A percentile compares a stretch with the other conserved stretches of the same genome.
Conservation (phyloP, 1,140 invertebrate species). For the Magallana gigas region DNA sequence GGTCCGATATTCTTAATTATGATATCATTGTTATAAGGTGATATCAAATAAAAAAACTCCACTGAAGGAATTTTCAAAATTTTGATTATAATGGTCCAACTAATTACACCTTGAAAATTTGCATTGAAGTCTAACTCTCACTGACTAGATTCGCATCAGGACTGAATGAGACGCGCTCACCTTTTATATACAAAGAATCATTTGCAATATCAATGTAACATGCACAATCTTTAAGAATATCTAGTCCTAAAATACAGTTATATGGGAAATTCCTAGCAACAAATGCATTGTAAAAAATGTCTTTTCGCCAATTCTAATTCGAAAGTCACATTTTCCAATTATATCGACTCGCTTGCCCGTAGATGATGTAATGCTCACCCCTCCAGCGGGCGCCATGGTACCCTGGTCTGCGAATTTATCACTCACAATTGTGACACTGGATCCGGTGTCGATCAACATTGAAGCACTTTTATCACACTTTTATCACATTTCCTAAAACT, state of each 20-base stretch:
- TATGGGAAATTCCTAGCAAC: constrained; percentile 33
- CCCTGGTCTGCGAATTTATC: not conserved
- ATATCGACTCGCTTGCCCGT: not conserved
- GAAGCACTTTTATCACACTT: not conserved
- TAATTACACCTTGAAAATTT: no score
- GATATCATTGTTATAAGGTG: no score
- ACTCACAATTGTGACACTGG: constrained; percentile 16
- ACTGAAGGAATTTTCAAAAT: no score
- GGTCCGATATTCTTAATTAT: no score
- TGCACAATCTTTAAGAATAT: not conserved
- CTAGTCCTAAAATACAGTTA: constrained; percentile 15
- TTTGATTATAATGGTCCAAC: no score
- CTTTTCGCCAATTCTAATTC: not conserved
- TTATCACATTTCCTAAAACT: constrained; percentile 16
- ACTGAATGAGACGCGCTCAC: not conserved
- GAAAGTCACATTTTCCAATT: not conserved
- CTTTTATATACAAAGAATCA: not conserved
- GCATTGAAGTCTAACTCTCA: not conserved
- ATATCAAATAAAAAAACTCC: no score
- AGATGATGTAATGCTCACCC: not conserved
- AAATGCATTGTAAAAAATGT: not conserved
- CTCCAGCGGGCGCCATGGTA: not conserved
- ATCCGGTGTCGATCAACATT: constrained; percentile 40
- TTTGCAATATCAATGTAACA: constrained; percentile 11
- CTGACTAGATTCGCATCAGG: not conserved